Conservation (phyloP, 2,113 vertebrate species). For the Erythrocercus mccallii region DNA sequence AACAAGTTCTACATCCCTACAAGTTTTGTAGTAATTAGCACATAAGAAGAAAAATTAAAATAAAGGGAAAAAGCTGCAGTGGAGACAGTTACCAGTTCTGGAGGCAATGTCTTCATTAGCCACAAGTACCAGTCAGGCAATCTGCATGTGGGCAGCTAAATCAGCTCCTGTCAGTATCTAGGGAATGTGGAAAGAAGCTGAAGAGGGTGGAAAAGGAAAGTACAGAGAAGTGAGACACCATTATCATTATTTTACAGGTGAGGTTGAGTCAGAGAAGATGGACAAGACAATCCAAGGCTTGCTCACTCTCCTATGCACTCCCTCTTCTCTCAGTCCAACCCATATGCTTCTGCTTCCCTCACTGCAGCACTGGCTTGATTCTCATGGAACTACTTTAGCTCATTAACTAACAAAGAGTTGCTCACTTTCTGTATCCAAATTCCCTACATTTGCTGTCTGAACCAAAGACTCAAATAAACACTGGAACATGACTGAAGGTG, state of each 20-base stretch:
- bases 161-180: not conserved
- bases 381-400: not conserved
- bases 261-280: not conserved
- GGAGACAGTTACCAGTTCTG: not conserved
- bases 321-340: not conserved
- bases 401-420: not conserved
- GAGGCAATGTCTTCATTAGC: not conserved
- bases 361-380: not conserved
- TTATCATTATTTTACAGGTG: not conserved
- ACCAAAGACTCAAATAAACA: not conserved
- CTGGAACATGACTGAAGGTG: not conserved
- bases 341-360: not conserved
- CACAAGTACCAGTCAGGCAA: not conserved
- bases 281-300: not conserved
- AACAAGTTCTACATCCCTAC: not conserved
- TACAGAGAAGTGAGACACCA: not conserved
- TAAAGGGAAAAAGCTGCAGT: not conserved
- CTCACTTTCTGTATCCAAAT: not conserved
- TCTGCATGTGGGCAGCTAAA: not conserved
- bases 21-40: not conserved
- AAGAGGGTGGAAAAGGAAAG: not conserved
- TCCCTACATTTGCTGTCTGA: not conserved
- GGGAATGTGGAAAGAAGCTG: not conserved
- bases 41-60: not conserved
- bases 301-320: fast-evolving